Evolutionary conservation across 2,888 invertebrate genomes (phyloP), one percentile per base, ranked within the genome.

Genomic region (Agrypnus murinus): DNA sequence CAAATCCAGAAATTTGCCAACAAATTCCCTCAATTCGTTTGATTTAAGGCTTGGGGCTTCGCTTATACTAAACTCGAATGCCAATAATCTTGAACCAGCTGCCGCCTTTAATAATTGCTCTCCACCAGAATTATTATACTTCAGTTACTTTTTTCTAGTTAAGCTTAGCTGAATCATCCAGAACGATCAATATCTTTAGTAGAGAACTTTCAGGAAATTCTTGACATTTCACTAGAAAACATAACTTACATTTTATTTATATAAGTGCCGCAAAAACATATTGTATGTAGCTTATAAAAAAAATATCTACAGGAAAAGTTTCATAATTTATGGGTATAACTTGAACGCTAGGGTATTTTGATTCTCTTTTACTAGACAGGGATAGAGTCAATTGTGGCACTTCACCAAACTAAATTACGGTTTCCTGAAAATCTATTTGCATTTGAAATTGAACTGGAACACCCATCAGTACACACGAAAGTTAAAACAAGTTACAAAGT

Each of bases 61-160:
- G 77, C 76, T 69, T 58, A 66, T 72, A 70, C 74, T 66, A 76
- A 75, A 75, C 75, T 73, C 73, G 70, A 77, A 78, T 75, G 72
- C 78, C 77, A 79, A 80, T 80, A 80, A 79, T 79, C 80, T 77
- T 69, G 69, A 69, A 74, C 69, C 80, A 80, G 77, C 80, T 80
- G 80, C 76, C 73, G 76, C 80, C 76, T 59, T 12, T 77, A 77
- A 80, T 80, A 80, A 80, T 79, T 80, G 79, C 79, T 69, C 57
- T 72, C 68, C 73, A 75, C 77, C 75, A 75, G 74, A 80, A 78
- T 78, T 78, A 80, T 80, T 78, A 77, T 75, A 75, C 74, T 77
- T 80, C 77, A 78, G 78, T 80, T 78, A 77, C 74, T 77, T 75
- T 66, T 53, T 74, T 74, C 67, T 75, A 77, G 75, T 67, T 74